A percentile compares a stretch with the other conserved stretches of the same genome.
Conservation (phyloP, 2,113 vertebrate genomes). For the Thunnus thynnus region DNA sequence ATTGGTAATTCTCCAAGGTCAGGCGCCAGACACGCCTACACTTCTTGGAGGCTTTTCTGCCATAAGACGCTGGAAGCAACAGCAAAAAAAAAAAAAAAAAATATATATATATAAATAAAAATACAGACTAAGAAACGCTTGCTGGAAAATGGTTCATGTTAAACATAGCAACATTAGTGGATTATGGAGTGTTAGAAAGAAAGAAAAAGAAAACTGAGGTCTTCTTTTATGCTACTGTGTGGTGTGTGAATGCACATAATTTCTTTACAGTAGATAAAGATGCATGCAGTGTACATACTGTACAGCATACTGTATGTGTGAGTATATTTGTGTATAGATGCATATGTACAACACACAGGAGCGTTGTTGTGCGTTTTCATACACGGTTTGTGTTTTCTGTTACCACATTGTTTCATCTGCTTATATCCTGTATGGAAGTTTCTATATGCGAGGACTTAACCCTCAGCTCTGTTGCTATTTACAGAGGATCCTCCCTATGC, state of each 20-base stretch:
- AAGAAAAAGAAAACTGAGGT: neutral
- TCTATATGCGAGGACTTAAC: conserved; percentile 62
- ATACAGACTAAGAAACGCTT: conserved; percentile 58
- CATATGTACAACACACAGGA: neutral
- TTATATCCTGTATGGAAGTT: conserved; percentile 44
- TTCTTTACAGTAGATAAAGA: neutral
- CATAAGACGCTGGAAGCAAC: conserved; percentile 61
- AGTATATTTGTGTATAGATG: neutral
- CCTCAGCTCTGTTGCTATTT: conserved; percentile 85
- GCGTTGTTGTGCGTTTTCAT: conserved; percentile 10
- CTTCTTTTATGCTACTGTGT: neutral
- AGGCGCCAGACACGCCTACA: conserved; percentile 74
- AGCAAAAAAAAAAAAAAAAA: neutral
- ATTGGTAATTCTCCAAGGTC: conserved; percentile 76
- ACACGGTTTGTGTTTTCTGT: conserved; percentile 6
- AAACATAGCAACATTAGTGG: conserved; percentile 48
- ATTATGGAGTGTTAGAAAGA: conserved; percentile 27
- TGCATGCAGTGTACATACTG: neutral
- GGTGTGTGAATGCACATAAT: neutral
- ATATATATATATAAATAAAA: neutral
- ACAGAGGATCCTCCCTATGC: conserved; percentile 76
- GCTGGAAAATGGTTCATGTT: conserved; percentile 51
- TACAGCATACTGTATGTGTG: neutral
- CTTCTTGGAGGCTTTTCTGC: conserved; percentile 67
- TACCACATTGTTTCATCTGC: conserved; percentile 30